phyloP scores from a whole-genome alignment of 2,113 vertebrate genomes.

The Aepyceros melampus region DNA sequence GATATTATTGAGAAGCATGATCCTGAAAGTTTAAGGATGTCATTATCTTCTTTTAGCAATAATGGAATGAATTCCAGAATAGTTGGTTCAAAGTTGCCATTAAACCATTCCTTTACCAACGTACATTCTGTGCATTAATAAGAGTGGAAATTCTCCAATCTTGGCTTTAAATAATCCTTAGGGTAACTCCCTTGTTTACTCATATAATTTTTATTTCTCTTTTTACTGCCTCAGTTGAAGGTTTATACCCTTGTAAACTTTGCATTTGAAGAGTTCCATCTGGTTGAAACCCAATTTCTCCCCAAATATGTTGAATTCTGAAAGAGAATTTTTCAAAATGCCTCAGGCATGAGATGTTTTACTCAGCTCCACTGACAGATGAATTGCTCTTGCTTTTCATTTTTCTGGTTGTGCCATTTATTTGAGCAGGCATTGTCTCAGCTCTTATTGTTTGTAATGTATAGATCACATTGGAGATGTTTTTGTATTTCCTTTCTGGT shows the following conservation, averaged over 20 bases:
- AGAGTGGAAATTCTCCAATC: neutral
- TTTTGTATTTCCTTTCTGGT: constrained; percentile 23
- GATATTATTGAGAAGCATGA: neutral
- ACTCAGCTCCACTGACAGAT: constrained; percentile 37
- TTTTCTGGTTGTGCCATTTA: constrained; percentile 34
- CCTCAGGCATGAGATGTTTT: neutral
- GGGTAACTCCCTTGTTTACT: neutral
- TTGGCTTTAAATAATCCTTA: neutral
- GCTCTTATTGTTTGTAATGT: neutral
- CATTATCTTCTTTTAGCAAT: neutral
- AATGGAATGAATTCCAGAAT: neutral
- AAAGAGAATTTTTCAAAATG: constrained; percentile 13
- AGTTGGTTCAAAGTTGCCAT: neutral
- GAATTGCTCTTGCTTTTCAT: neutral
- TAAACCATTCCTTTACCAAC: neutral
- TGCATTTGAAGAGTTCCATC: constrained; percentile 15
- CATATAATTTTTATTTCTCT: constrained; percentile 1
- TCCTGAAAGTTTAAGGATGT: neutral
- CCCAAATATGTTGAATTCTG: neutral
- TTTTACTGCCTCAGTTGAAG: constrained; percentile 9
- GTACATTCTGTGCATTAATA: neutral
- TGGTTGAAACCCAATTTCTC: neutral
- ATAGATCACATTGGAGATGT: neutral
- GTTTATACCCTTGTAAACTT: neutral
- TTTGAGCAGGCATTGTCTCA: constrained; percentile 2